Evolutionary conservation across 2,888 invertebrate species (phyloP), one percentile per base, ranked within the genome.

Genomic region (Helleia helle): DNA sequence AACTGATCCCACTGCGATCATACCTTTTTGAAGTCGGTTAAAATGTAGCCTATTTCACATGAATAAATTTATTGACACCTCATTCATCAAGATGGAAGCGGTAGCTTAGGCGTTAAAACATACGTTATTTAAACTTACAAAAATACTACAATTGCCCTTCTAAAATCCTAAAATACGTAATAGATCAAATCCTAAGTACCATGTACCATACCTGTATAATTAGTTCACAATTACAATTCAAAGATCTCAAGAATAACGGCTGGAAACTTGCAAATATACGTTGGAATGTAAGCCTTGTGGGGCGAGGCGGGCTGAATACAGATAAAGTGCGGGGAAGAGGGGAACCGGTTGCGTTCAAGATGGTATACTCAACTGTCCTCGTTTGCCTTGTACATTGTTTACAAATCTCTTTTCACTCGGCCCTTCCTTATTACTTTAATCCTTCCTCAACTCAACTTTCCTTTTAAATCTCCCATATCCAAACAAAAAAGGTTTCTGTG

Each of bases 361-460:
- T 55, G 56, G 55, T 59, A 58, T 62, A 61, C 62, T 55, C 57
- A 55, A 55, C 55, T 76, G 73, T 68, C 71, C 74, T 60, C 71
- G 62, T 75, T 79, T 65, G 55, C 67, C 67, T 69, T 65, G 63
- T 61, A 44, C 43, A 47, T 47, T 45, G 49, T 48, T 50, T 51
- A 47, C 47, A 40, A 41, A 38, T 38, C 36, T 22, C 38, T 38
- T 47, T 43, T 43, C 34, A 38, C 46, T 42, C n/a, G n/a, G n/a
- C n/a, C n/a, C n/a, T n/a, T n/a, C n/a, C n/a, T n/a, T n/a, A n/a
- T n/a, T n/a, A n/a, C n/a, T n/a, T n/a, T n/a, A n/a, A n/a, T n/a
- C n/a, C n/a, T n/a, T n/a, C n/a, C n/a, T n/a, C n/a, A n/a, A n/a
- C n/a, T n/a, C n/a, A n/a, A n/a, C n/a, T n/a, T n/a, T n/a, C n/a